Conservation (phyloP, 2,888 invertebrate genomes). For the Coelinius sp. region DNA sequence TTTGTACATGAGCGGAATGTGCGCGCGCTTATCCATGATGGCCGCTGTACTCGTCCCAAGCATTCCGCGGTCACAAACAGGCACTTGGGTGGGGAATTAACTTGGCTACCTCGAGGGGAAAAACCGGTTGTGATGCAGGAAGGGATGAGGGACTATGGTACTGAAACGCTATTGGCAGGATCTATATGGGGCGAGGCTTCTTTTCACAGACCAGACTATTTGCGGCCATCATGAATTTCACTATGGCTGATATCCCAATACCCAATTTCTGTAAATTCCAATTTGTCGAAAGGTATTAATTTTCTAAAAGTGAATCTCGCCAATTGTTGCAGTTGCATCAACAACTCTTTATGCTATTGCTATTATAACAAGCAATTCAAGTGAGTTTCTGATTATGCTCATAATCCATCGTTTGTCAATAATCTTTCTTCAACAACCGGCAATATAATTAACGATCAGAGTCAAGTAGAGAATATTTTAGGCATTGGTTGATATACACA, state of each 20-base stretch:
- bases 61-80: slow-evolving; percentile 19
- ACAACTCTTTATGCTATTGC: background rate
- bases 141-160: slow-evolving; percentile 59
- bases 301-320: background rate
- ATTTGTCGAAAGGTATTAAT: background rate
- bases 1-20: slow-evolving; percentile 45
- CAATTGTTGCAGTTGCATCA: slow-evolving; percentile 9
- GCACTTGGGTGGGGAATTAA: slow-evolving; percentile 44
- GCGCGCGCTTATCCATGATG: slow-evolving; percentile 65
- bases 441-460: background rate
- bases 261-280: slow-evolving; percentile 34
- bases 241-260: slow-evolving; percentile 55
- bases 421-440: background rate
- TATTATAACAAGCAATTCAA: background rate
- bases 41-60: slow-evolving; percentile 54
- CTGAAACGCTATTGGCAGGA: slow-evolving; percentile 62
- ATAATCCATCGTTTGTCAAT: background rate
- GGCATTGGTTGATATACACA: slow-evolving; percentile 47
- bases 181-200: slow-evolving; percentile 58
- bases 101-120: slow-evolving; percentile 46
- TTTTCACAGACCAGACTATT: slow-evolving; percentile 52
- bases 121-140: slow-evolving; percentile 54
- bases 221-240: slow-evolving; percentile 69
- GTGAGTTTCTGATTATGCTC: background rate
- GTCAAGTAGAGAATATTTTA: slow-evolving; percentile 39